A percentile compares a stretch with the other conserved stretches of the same genome.
phyloP scores from a whole-genome alignment of 2,113 vertebrate genomes.

The Rallus limicola region DNA sequence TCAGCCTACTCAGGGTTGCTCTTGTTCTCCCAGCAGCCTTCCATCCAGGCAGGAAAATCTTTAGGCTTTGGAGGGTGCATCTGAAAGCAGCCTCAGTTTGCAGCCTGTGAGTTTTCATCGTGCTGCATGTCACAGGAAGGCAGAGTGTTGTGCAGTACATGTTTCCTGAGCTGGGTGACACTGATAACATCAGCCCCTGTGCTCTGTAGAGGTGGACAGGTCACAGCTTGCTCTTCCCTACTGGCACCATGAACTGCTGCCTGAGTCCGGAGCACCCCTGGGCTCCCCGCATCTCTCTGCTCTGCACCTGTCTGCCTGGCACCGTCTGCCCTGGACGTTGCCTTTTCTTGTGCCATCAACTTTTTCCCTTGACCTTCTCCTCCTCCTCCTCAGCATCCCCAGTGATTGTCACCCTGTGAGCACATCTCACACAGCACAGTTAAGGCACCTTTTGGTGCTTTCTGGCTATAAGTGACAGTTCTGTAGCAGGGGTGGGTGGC shows the following conservation, averaged over 20 bases:
- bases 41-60: neutral
- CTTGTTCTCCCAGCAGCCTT: neutral
- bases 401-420: neutral
- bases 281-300: neutral
- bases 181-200: rapidly evolving
- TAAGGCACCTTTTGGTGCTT: neutral
- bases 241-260: neutral
- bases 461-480: neutral
- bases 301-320: neutral
- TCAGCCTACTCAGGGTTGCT: neutral
- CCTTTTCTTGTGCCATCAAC: neutral
- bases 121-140: neutral
- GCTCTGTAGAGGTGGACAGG: neutral
- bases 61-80: neutral
- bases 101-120: neutral
- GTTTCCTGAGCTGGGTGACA: neutral
- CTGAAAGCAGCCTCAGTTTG: neutral
- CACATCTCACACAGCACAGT: neutral
- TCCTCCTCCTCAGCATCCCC: neutral
- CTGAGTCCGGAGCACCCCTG: neutral
- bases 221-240: neutral
- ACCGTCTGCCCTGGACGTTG: neutral
- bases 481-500: neutral
- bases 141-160: rapidly evolving
- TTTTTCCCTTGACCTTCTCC: neutral